These are phyloP conservation scores for Nomada ferruginata DNA, from an alignment of 2,888 invertebrate species.

Conservation along the genomic window DNA sequence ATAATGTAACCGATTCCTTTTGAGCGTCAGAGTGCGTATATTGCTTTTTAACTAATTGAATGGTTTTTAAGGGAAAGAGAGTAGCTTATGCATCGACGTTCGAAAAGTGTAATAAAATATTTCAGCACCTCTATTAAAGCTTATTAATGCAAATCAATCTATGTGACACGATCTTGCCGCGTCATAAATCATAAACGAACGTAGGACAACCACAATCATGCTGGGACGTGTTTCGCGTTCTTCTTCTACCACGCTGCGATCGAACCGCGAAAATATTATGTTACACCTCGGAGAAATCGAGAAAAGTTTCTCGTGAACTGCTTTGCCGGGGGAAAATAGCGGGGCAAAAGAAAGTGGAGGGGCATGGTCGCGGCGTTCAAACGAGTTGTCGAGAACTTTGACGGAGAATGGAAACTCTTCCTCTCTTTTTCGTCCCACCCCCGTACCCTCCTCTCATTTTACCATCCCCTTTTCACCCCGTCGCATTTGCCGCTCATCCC, in stretches of 20 bases:
- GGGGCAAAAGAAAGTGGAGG: slow-evolving; percentile 60
- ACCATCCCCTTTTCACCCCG: slow-evolving; percentile 4
- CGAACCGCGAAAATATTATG: slow-evolving; percentile 65
- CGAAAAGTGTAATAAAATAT: too few relatives aligned
- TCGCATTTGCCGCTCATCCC: slow-evolving; percentile 6
- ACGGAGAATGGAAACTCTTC: slow-evolving; percentile 76
- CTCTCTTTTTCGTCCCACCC: slow-evolving; percentile 40
- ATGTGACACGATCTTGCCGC: too few relatives aligned
- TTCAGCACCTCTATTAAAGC: too few relatives aligned
- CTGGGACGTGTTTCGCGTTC: slow-evolving; percentile 33
- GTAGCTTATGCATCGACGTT: too few relatives aligned
- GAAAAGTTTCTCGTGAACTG: slow-evolving; percentile 59
- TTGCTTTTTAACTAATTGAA: too few relatives aligned
- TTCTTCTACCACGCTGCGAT: slow-evolving; percentile 30
- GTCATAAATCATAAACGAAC: too few relatives aligned
- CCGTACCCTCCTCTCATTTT: slow-evolving; percentile 16
- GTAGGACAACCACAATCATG: background rate
- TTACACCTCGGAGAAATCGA: slow-evolving; percentile 66
- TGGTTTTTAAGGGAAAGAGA: too few relatives aligned
- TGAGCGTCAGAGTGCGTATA: too few relatives aligned
- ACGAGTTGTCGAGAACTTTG: slow-evolving; percentile 79
- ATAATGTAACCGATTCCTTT: too few relatives aligned
- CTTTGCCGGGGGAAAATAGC: slow-evolving; percentile 57
- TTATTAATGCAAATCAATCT: too few relatives aligned
- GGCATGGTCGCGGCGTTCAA: slow-evolving; percentile 73